Evolutionary conservation across 2,797 vertebrate species (phyloP), one percentile per base, ranked within the genome.

Genomic region (Propithecus perrieri): DNA sequence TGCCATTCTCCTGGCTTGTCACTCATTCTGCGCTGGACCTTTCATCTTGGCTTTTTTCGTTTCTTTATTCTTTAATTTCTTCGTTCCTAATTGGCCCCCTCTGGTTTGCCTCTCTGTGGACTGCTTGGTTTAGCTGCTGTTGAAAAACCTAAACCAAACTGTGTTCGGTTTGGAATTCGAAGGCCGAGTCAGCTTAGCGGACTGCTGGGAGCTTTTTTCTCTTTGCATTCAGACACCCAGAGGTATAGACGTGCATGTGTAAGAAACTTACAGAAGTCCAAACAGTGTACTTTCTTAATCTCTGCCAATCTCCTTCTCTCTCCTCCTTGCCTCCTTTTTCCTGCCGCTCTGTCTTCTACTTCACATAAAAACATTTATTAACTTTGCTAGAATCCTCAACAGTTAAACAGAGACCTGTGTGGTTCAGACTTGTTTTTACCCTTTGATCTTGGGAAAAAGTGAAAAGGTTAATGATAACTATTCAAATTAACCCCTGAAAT

Each of bases 21-120:
- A 55, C 59, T 85, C 94, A 24, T 48, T 41, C 18, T 22, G 28
- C 57, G 0, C 43, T 33, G 88, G 85, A 67, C 89, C 74, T 85
- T 67, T 67, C 75, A 26, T 76, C 43, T 46, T 24, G 35, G 43
- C 85, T n/a, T 71, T 55, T 69, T 46, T 12, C 46, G 80, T 69
- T 18, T 35, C 35, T 85, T 79, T 61, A 30, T 48, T 55, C 81
- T 93, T 75, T 87, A 28, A 85, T 86, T 76, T 43, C 69, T 38
- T 75, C 20, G 15, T 93, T 48, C 59, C 76, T 85, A 48, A 94
- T 71, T 46, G 89, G 33, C 75, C 72, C 87, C 89, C 67, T 38
- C 63, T 30, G 67, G 57, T 59, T 75, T 43, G 83, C 38, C 74
- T 63, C 35, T 95, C 46, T 1, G 17, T 11, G 76, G 71, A 74